These are phyloP conservation scores for Acromyrmex heyeri DNA, from an alignment of 1,140 invertebrate genomes.

Conservation along the genomic window DNA sequence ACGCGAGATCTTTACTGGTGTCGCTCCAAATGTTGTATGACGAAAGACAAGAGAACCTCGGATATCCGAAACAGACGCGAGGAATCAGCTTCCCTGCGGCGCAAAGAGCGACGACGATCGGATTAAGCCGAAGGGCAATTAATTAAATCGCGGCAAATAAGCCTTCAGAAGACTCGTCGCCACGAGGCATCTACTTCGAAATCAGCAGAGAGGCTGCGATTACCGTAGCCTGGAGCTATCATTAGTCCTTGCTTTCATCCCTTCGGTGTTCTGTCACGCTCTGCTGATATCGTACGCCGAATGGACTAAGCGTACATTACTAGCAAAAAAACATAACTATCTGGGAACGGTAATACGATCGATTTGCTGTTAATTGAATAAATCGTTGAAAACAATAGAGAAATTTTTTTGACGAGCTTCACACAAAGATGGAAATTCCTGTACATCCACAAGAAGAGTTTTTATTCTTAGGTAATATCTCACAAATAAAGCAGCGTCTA, in stretches of 20 bases:
- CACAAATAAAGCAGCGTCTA: background rate
- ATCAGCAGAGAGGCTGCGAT: slow-evolving; percentile 69
- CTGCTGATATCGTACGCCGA: slow-evolving; percentile 55
- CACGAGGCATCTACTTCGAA: slow-evolving; percentile 64
- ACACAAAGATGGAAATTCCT: background rate
- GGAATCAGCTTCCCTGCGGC: slow-evolving; percentile 21
- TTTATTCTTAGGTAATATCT: background rate
- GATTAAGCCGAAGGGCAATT: slow-evolving; percentile 73
- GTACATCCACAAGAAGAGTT: background rate
- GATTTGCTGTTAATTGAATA: slow-evolving; percentile 24
- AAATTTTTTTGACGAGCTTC: slow-evolving; percentile 19
- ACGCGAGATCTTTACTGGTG: background rate
- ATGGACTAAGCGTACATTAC: slow-evolving; percentile 23
- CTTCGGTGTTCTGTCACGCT: slow-evolving; percentile 48
- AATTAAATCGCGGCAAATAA: slow-evolving; percentile 76
- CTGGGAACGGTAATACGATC: slow-evolving; percentile 6
- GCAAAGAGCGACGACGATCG: slow-evolving; percentile 3
- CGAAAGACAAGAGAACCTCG: background rate
- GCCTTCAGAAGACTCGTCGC: slow-evolving; percentile 74
- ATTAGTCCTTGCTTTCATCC: slow-evolving; percentile 73
- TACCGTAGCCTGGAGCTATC: slow-evolving; percentile 70
- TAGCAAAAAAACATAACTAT: slow-evolving; percentile 19
- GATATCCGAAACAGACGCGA: slow-evolving; percentile 55
- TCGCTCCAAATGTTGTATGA: background rate
- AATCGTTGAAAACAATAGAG: background rate